Evolutionary conservation across 2,113 vertebrate genomes (phyloP), one percentile per base, ranked within the genome.

Genomic region (Coturnix japonica): DNA sequence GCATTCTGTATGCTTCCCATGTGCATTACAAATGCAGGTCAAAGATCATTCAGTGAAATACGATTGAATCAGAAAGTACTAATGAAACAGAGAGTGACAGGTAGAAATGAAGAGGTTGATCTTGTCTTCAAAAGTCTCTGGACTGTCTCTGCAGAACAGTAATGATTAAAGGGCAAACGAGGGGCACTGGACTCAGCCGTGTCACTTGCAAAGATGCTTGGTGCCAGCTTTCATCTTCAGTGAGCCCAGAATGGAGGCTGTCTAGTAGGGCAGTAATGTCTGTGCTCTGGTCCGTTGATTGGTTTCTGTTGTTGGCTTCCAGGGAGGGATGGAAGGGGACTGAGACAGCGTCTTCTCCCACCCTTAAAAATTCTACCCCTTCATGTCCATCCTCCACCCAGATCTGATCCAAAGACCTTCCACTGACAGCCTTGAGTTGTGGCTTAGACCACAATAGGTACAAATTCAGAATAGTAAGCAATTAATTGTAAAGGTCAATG

Each of bases 31-130:
- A 47, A 69, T 85, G 84, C 67, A 23, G 81, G 44, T 78, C 31
- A 0, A 60, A 63, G 46, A 79, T 46, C 11, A 1, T 81, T 94
- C 84, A 35, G 89, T 91, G 84, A 80, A 75, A 71, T 65, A 84
- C 6, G 1, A 71, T 90, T 11, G 1, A 79, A 87, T 82, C 64
- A 39, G 43, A 94, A 93, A 56, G 79, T 39, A 6, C 87, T 89
- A 89, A 93, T 71, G 91, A 89, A 90, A 95, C 82, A 67, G 76
- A 87, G 60, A 14, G 46, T 63, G 60, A 76, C 81, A 73, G 91
- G 81, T 87, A 89, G 84, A 93, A 94, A 87, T 47, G 84, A 91
- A 92, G 84, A 89, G 89, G 75, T 56, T 71, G 89, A 73, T 94
- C 67, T 89, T 87, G 71, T 84, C 71, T 76, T 87, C 84, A 75